Conservation (phyloP, 2,113 vertebrate genomes). For the cattle (Bos taurus) region ARS-UCD2.0 NC_037342.1:46235001-46235500, state of each 20-base stretch:
- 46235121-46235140: conserved; percentile 47
- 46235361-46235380: conserved; percentile 48
- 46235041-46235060: conserved; percentile 73
- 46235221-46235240: conserved; percentile 36
- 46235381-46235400: background rate
- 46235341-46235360: conserved; percentile 71
- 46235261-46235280: conserved; percentile 68
- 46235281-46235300: conserved; percentile 58
- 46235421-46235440: background rate
- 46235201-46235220: conserved; percentile 53
- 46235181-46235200: conserved; percentile 29
- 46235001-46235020: conserved; percentile 81
- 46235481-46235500: conserved; percentile 75
- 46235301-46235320: conserved; percentile 50
- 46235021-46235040: conserved; percentile 79
- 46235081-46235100: conserved; percentile 70
- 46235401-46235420: background rate
- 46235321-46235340: conserved; percentile 70
- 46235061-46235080: conserved; percentile 66
- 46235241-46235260: conserved; percentile 69
- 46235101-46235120: background rate
- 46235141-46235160: conserved; percentile 38
- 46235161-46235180: background rate
- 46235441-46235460: conserved; percentile 52
- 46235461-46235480: conserved; percentile 71